These are phyloP conservation scores for Tethya wilhelma DNA, from an alignment of 37 sponge, comb jelly and placozoan genomes.

Conservation along the genomic window DNA sequence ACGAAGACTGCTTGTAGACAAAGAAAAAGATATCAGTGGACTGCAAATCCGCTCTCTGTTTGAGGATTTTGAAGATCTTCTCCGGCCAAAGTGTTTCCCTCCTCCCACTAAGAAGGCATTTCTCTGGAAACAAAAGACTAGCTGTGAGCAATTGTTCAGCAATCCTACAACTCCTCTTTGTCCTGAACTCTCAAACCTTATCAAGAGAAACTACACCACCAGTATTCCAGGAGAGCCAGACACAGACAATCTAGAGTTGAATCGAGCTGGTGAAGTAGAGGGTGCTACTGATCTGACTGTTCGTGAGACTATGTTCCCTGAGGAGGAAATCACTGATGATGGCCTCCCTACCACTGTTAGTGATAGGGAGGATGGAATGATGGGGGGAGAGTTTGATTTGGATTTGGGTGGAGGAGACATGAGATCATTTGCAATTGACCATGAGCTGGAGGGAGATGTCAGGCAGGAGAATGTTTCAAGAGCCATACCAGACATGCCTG, in stretches of 20 bases:
- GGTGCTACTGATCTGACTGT: neutral
- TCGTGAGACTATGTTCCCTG: neutral
- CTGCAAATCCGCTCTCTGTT: conserved; percentile 72
- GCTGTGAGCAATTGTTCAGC: conserved; percentile 74
- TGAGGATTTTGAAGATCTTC: conserved; percentile 66
- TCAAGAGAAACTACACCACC: conserved; percentile 61
- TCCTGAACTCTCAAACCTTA: conserved; percentile 20
- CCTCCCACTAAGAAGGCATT: conserved; percentile 87
- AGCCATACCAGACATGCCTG: conserved; percentile 44
- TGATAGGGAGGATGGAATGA: neutral
- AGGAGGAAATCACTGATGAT: conserved; percentile 7
- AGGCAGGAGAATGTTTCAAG: neutral
- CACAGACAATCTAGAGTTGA: conserved; percentile 21
- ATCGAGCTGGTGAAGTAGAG: neutral
- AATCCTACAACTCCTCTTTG: conserved; percentile 50
- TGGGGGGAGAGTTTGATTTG: neutral
- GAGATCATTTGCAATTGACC: neutral
- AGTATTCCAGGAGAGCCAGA: conserved; percentile 34
- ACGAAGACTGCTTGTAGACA: conserved; percentile 85
- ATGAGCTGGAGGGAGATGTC: conserved; percentile 18
- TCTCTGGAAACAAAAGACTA: conserved; percentile 74
- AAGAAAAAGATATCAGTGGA: conserved; percentile 63
- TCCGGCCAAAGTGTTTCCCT: conserved; percentile 69
- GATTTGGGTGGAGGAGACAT: no score
- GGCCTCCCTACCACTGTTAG: no score